These are phyloP conservation scores for Sebastes fasciatus DNA, from an alignment of 2,113 vertebrate species.

Conservation along the genomic window DNA sequence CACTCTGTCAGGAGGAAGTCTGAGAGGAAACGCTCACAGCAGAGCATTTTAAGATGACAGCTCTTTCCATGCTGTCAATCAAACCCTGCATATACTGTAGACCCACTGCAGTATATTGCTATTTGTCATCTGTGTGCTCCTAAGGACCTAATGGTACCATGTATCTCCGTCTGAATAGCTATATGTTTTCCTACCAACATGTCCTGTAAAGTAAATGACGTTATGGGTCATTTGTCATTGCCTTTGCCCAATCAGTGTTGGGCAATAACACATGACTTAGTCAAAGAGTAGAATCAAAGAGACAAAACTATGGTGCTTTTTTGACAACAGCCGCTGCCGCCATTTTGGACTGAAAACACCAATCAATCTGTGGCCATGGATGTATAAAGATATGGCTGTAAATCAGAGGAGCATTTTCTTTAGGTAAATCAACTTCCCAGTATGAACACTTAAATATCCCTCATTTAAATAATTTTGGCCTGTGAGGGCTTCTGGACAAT, in stretches of 20 bases:
- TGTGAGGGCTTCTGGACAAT: no score
- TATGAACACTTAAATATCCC: no score
- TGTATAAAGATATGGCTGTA: no score
- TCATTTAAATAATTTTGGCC: no score
- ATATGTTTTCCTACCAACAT: not conserved
- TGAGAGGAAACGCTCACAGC: conserved; percentile 38
- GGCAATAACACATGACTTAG: not conserved
- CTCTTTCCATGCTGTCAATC: conserved; percentile 36
- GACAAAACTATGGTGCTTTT: no score
- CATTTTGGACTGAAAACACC: no score
- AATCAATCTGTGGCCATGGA: no score
- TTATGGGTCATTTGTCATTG: not conserved
- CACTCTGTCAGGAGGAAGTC: conserved; percentile 15
- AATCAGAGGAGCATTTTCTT: no score
- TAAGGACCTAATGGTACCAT: not conserved
- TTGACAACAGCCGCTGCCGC: no score
- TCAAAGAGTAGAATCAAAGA: no score
- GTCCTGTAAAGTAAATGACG: not conserved
- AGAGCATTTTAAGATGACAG: conserved; percentile 23
- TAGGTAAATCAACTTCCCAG: no score
- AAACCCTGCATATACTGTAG: conserved; percentile 3
- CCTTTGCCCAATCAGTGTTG: not conserved
- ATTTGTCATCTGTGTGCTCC: not conserved
- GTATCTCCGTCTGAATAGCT: not conserved
- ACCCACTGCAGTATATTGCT: not conserved